phyloP scores from a whole-genome alignment of 1,140 invertebrate genomes.

The Wiebesia pumilae region DNA sequence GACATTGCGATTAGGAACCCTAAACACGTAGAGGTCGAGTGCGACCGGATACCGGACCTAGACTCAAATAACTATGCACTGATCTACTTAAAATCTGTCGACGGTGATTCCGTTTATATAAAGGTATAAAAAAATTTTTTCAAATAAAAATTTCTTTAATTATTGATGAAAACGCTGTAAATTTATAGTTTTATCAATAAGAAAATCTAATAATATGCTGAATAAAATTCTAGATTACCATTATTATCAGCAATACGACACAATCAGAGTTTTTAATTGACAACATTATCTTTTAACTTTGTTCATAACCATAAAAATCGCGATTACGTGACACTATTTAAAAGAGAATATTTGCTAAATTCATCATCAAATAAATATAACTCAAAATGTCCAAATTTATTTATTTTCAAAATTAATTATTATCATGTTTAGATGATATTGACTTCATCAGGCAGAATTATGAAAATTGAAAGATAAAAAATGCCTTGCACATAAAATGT shows the following conservation, averaged over 20 bases:
- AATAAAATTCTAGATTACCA: too few species aligned
- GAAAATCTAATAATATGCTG: neutral
- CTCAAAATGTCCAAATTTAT: too few species aligned
- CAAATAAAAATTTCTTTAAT: neutral
- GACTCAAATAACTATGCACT: neutral
- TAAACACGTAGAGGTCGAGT: slow-evolving; percentile 9
- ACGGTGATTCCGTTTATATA: neutral
- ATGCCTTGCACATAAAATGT: too few species aligned
- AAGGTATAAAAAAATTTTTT: neutral
- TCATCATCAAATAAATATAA: too few species aligned
- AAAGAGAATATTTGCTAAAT: too few species aligned
- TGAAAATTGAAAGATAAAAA: too few species aligned
- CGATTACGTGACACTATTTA: neutral
- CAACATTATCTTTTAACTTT: neutral
- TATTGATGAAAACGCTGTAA: neutral
- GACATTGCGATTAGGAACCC: neutral
- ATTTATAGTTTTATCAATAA: neutral
- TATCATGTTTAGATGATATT: too few species aligned
- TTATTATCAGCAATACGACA: neutral
- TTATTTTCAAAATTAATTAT: too few species aligned
- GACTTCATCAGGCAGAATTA: too few species aligned
- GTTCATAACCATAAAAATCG: neutral
- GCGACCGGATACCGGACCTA: slow-evolving; percentile 3
- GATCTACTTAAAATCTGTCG: neutral
- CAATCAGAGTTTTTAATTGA: neutral